Evolutionary conservation across 2,888 invertebrate species (phyloP), one percentile per base, ranked within the genome.

Genomic region (Hetaerina titia): DNA sequence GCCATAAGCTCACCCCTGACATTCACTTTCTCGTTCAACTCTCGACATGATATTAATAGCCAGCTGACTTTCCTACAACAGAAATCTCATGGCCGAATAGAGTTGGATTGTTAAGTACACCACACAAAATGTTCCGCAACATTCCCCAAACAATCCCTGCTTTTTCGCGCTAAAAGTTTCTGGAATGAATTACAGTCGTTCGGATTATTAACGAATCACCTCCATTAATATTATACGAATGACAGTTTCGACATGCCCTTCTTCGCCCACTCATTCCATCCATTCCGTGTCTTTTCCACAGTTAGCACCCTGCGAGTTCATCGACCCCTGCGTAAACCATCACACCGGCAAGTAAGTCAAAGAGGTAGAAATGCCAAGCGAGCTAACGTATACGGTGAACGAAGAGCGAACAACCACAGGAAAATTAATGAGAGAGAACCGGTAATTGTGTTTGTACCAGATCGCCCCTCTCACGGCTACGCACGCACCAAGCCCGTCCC

Each of bases 401-500:
- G 31, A 81, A 31, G 81, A 81, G 25, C 25, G 74, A 74, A 74
- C 31, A 31, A 81, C 81, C 81, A 31, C 81, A 15, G 31, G 81
- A 9, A 22, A 25, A 81, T 31, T 81, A 81, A 81, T 81, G 81
- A 81, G 81, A 81, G 13, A n/a, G 31, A 81, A 81, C 31, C 31
- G 81, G 81, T 81, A 31, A 81, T 25, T 31, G 81, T 81, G 15
- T 81, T 81, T 81, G 81, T n/a, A 81, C 81, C 81, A 31, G 81
- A 9, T 25, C 19, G 19, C 19, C 69, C 69, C 69, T 69, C 81
- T 31, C 81, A 31, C 31, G 6, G 31, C 31, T 22, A 5, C 81
- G 9, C 81, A 81, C 81, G 31, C 81, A 15, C 25, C 31, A 45
- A 45, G 13, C 13, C 11, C 81, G 25, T 81, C 7, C 31, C 81